These are phyloP conservation scores for Oxyruncus cristatus DNA, from an alignment of 2,113 vertebrate species.

Conservation along the genomic window DNA sequence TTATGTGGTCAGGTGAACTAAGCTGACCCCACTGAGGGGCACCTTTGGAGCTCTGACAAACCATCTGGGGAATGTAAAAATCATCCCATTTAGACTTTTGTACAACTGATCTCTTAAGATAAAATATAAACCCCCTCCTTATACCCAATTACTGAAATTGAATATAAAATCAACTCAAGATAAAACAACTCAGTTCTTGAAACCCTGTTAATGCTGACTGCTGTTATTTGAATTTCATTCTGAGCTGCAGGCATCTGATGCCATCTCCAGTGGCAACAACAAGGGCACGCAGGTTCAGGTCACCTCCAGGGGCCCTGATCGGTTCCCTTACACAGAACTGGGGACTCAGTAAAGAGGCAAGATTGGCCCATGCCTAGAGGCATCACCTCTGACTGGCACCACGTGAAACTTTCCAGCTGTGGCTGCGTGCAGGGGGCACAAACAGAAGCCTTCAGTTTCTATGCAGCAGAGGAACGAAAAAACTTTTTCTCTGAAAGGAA, in stretches of 20 bases:
- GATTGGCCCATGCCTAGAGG: neutral
- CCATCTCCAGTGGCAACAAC: neutral
- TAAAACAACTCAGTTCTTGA: neutral
- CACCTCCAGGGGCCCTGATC: neutral
- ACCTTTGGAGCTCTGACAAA: neutral
- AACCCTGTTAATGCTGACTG: neutral
- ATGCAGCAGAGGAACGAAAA: neutral
- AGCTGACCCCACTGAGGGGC: neutral
- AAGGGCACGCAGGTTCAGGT: neutral
- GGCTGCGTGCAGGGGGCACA: fast-evolving
- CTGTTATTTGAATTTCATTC: neutral
- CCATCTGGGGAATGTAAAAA: neutral
- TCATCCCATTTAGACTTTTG: neutral
- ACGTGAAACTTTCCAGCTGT: neutral
- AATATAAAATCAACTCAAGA: neutral
- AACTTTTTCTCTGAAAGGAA: neutral
- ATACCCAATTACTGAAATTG: neutral
- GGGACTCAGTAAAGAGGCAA: neutral
- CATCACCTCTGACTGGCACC: neutral
- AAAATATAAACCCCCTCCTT: neutral
- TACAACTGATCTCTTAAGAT: neutral
- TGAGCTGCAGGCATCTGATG: neutral
- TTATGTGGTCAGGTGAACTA: neutral
- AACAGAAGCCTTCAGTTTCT: neutral
- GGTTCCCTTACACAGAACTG: neutral